Base-by-base conservation (phyloP, 2,797 vertebrate species). In the Adrianichthys oophorus region DNA sequence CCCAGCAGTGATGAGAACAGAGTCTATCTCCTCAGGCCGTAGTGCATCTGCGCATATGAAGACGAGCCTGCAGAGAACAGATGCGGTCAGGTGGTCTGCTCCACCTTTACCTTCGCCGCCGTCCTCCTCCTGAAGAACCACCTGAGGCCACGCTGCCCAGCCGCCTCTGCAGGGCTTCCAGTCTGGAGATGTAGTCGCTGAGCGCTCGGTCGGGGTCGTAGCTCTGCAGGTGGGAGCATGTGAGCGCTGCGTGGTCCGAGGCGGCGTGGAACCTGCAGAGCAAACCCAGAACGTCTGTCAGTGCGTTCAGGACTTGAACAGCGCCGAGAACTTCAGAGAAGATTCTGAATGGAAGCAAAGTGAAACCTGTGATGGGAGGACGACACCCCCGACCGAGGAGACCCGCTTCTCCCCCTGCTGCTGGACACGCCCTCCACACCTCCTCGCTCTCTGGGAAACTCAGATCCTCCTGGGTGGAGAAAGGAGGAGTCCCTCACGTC, bases 171-270 rank as follows among this genome's bases (percentile, higher is more conserved):
- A 99, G 92, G 0, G 98, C 95, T 82, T 99, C 95, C 73, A 99
- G 92, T 10, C 96, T 92, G 29, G 91, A 86, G 90, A 99, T 98
- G 69, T 98, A 98, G 87, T 99, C 98, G 0, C 94, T 96, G 60
- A 99, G 91, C 15, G 98, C 95, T 65, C 96, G 86, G 65, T 98
- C 98, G 0, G 98, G 97, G 62, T 99, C 96, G 0, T 99, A 98
- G 86, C 91, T 96, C 90, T 98, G 96, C 72, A 98, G 94, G 54
- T 98, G 96, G 60, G 96, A 94, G 62, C 94, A 96, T 32, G 93
- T 64, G 43, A 95, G 87, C 10, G 91, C 85, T 4, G 87, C 88
- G 0, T 92, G 86, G 51, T 98, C 97, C 1, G 81, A 75, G 0
- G 84, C 73, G 68, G 78, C 2, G 4, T 91, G 92, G 72, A 90